Evolutionary conservation across 1,140 invertebrate genomes (phyloP).

Genomic region (Drosophila bocqueti): DNA sequence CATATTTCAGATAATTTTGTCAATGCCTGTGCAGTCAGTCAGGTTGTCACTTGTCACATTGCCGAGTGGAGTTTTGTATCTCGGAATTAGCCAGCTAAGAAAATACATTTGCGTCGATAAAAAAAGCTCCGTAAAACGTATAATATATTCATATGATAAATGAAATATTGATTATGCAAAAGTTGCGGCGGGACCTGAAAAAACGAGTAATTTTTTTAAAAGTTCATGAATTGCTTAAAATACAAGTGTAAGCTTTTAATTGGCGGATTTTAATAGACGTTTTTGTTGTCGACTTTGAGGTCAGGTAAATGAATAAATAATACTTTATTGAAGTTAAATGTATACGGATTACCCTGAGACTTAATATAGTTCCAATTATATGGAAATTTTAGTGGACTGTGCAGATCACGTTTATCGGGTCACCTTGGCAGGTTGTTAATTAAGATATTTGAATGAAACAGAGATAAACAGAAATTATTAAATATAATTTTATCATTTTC

Average conservation of each 20-base stretch:
- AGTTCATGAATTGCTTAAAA: constrained; percentile 30
- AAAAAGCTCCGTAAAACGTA: constrained; percentile 33
- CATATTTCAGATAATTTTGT: constrained; percentile 85
- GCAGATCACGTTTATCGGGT: background rate
- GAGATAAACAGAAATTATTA: background rate
- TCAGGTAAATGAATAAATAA: constrained; percentile 19
- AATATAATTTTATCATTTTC: background rate
- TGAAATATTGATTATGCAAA: constrained; percentile 33
- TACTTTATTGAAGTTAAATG: background rate
- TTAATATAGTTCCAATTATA: constrained; percentile 6
- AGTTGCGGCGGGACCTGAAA: constrained; percentile 11
- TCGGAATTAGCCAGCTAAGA: constrained; percentile 79
- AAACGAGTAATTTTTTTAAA: constrained; percentile 40
- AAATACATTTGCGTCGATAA: constrained; percentile 55
- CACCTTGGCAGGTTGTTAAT: background rate
- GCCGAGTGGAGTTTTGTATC: constrained; percentile 68
- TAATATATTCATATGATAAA: constrained; percentile 48
- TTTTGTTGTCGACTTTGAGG: constrained; percentile 29
- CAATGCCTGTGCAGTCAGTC: constrained; percentile 84
- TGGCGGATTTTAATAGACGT: background rate
- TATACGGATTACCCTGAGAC: constrained; percentile 27
- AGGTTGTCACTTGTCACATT: constrained; percentile 84
- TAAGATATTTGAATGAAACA: background rate
- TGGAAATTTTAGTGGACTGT: too few relatives aligned
- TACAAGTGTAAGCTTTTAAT: constrained; percentile 37